phyloP scores from a whole-genome alignment of 2,113 vertebrate species.

The Ranitomeya variabilis region DNA sequence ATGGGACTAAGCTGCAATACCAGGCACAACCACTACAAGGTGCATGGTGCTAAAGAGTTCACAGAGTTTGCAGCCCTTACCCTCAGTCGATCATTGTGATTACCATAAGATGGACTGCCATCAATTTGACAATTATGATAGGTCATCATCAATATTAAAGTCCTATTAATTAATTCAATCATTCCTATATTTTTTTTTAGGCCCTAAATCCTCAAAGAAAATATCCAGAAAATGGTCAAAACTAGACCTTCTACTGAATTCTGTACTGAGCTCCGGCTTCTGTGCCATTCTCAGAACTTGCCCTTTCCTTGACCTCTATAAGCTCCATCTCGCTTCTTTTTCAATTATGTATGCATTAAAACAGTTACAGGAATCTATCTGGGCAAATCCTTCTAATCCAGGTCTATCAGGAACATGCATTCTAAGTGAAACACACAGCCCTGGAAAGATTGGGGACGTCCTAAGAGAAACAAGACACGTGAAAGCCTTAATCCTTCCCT shows the following conservation, averaged over 20 bases:
- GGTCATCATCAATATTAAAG: no score
- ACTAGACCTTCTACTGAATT: not conserved
- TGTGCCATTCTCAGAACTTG: not conserved
- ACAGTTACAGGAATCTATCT: not conserved
- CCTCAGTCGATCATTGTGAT: no score
- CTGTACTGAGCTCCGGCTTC: not conserved
- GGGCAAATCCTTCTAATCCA: slow-evolving; percentile 1
- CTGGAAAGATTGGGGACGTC: not conserved
- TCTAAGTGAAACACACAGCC: not conserved
- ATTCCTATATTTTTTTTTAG: no score
- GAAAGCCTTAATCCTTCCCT: not conserved
- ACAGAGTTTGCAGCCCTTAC: no score
- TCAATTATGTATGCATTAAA: slow-evolving; percentile 3
- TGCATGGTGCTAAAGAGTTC: no score
- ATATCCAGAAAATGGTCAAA: no score
- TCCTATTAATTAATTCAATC: no score
- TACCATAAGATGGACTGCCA: no score
- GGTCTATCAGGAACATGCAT: not conserved
- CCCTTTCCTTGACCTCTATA: not conserved
- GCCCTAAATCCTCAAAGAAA: no score
- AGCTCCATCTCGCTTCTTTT: not conserved
- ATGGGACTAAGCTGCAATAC: no score
- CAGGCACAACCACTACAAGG: no score
- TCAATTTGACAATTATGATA: no score
- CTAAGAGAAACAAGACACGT: not conserved